A percentile compares a stretch with the other conserved stretches of the same genome.
Conservation (phyloP, 92 coral and sea anemone species). For the Parazoanthus darwini region DNA sequence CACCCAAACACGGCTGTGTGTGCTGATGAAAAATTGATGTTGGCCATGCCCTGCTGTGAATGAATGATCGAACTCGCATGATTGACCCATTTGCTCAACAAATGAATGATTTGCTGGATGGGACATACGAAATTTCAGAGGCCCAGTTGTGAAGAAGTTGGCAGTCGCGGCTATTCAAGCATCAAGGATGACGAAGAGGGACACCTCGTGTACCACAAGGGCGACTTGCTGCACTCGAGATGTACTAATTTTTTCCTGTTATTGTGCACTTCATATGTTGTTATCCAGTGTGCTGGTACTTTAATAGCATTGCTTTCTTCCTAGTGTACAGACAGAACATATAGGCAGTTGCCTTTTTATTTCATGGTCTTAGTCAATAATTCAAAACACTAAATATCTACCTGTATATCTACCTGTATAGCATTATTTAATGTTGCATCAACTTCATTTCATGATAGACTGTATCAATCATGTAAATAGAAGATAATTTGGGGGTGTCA, state of each 20-base stretch:
- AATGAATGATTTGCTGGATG: constrained; percentile 50
- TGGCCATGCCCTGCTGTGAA: constrained; percentile 72
- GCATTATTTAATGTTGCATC: background rate
- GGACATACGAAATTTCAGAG: constrained; percentile 66
- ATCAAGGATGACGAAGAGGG: constrained; percentile 96
- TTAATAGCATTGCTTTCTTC: background rate
- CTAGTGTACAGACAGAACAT: background rate
- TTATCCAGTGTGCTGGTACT: constrained; percentile 30
- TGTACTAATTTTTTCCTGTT: constrained; percentile 85
- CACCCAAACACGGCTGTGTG: constrained; percentile 49
- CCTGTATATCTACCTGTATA: no score
- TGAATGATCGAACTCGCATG: constrained; percentile 68
- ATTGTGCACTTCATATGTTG: constrained; percentile 62
- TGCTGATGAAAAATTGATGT: constrained; percentile 48
- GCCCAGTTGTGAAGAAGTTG: constrained; percentile 71
- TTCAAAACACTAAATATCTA: background rate
- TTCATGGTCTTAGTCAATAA: background rate
- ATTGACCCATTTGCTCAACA: constrained; percentile 42
- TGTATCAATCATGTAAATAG: constrained; percentile 2
- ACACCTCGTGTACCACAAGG: constrained; percentile 91
- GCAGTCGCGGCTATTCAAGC: constrained; percentile 81
- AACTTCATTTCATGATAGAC: background rate
- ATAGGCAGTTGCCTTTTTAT: background rate
- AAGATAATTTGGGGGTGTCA: background rate
- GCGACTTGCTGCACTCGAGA: constrained; percentile 98